These are phyloP conservation scores for Drosophila nigricruria DNA, from an alignment of 2,888 invertebrate genomes.

Conservation along the genomic window DNA sequence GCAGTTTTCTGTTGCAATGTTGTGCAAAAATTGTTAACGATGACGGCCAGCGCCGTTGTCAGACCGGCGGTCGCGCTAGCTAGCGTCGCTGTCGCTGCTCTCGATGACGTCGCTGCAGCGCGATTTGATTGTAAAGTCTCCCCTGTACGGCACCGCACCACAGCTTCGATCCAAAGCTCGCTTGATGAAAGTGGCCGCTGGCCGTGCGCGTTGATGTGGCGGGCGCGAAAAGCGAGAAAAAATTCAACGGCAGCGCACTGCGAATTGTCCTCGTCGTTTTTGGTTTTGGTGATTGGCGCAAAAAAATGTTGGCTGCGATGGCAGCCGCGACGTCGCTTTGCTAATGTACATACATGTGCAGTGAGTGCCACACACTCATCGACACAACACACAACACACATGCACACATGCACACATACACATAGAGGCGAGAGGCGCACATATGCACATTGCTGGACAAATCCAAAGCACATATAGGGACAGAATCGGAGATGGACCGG, in stretches of 20 bases:
- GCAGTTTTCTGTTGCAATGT: constrained; percentile 84
- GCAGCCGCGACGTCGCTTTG: constrained; percentile 62
- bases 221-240: constrained; percentile 61
- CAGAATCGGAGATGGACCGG: constrained; percentile 39
- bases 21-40: constrained; percentile 81
- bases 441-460: constrained; percentile 72
- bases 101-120: constrained; percentile 69
- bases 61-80: constrained; percentile 53
- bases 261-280: constrained; percentile 78
- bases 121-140: constrained; percentile 64
- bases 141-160: constrained; percentile 11
- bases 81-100: constrained; percentile 61
- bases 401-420: constrained; percentile 36
- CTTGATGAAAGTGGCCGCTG: constrained; percentile 75
- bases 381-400: background rate
- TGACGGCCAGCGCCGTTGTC: constrained; percentile 71
- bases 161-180: constrained; percentile 35
- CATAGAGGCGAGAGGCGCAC: constrained; percentile 34
- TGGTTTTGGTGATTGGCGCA: constrained; percentile 66
- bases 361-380: constrained; percentile 23
- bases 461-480: constrained; percentile 54
- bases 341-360: constrained; percentile 73
- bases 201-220: constrained; percentile 58
- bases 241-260: constrained; percentile 56
- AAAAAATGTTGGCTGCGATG: constrained; percentile 58